A percentile compares a stretch with the other conserved stretches of the same genome.
Conservation (phyloP, 2,888 invertebrate genomes). For the Carpatolechia fugitivella region DNA sequence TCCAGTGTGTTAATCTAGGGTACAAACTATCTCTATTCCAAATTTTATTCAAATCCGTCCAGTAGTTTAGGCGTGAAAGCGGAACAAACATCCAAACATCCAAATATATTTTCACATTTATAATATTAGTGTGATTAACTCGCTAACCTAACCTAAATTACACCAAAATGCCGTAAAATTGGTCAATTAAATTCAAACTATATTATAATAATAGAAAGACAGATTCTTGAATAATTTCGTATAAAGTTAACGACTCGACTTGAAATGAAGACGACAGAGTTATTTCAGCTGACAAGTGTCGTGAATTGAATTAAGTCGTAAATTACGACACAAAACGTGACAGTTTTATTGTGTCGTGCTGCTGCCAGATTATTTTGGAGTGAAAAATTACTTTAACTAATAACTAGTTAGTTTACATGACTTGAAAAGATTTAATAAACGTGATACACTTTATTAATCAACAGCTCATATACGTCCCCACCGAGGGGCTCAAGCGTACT, state of each 20-base stretch:
- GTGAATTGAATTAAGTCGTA: constrained; percentile 6
- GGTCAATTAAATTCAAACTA: background rate
- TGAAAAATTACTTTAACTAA: background rate
- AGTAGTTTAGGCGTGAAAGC: too few relatives aligned
- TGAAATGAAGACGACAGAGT: background rate
- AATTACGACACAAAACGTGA: constrained; percentile 1
- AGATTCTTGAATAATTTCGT: background rate
- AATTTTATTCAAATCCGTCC: too few relatives aligned
- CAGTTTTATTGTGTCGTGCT: constrained; percentile 6
- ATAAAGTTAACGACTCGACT: background rate
- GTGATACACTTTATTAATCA: background rate
- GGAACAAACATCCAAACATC: too few relatives aligned
- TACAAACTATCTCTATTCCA: too few relatives aligned
- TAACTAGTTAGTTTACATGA: background rate
- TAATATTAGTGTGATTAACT: too few relatives aligned
- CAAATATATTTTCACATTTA: too few relatives aligned
- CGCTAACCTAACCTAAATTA: background rate
- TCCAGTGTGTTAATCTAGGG: too few relatives aligned
- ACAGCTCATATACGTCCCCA: too few relatives aligned
- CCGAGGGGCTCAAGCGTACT: too few relatives aligned
- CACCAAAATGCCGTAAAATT: background rate
- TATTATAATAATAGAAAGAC: too few relatives aligned
- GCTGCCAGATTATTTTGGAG: background rate
- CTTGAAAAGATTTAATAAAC: background rate
- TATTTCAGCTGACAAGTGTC: constrained; percentile 4